Conservation (phyloP, 2,888 invertebrate species). For the Trypoxylon attenuatum region DNA sequence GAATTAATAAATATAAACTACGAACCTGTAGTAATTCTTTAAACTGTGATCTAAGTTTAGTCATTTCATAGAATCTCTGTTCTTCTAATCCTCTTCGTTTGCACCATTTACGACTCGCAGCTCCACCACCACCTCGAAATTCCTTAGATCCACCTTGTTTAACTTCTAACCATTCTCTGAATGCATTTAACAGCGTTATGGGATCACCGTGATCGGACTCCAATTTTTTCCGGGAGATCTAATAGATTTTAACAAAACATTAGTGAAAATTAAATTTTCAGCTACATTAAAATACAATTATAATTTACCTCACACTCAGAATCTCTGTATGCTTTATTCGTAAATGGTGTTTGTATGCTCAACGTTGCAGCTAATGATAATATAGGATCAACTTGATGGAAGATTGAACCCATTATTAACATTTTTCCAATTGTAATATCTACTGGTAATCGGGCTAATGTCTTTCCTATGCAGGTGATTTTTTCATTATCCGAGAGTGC, state of each 20-base stretch:
- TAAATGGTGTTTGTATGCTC: constrained; percentile 95
- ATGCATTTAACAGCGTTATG: constrained; percentile 89
- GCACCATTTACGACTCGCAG: constrained; percentile 85
- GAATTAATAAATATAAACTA: background rate
- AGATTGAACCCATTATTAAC: constrained; percentile 92
- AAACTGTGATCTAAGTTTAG: constrained; percentile 93
- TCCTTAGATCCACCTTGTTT: constrained; percentile 77
- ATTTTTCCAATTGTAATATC: constrained; percentile 97
- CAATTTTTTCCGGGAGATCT: constrained; percentile 84
- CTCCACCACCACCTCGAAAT: constrained; percentile 60
- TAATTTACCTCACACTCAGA: constrained; percentile 83
- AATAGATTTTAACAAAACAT: constrained; percentile 45
- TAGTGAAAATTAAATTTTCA: constrained; percentile 1
- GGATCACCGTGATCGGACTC: constrained; percentile 98
- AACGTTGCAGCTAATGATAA: constrained; percentile 93
- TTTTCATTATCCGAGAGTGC: constrained; percentile 87
- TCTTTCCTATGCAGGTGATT: constrained; percentile 89
- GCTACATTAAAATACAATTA: background rate
- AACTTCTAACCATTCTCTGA: constrained; percentile 91
- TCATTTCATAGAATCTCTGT: constrained; percentile 97
- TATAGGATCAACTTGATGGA: constrained; percentile 91
- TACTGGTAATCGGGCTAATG: constrained; percentile 92
- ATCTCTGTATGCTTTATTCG: constrained; percentile 91
- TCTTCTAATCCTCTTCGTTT: constrained; percentile 93
- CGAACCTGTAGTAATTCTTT: constrained; percentile 85